Conservation (phyloP, 2,797 vertebrate genomes). For the Serranus cabrilla region DNA sequence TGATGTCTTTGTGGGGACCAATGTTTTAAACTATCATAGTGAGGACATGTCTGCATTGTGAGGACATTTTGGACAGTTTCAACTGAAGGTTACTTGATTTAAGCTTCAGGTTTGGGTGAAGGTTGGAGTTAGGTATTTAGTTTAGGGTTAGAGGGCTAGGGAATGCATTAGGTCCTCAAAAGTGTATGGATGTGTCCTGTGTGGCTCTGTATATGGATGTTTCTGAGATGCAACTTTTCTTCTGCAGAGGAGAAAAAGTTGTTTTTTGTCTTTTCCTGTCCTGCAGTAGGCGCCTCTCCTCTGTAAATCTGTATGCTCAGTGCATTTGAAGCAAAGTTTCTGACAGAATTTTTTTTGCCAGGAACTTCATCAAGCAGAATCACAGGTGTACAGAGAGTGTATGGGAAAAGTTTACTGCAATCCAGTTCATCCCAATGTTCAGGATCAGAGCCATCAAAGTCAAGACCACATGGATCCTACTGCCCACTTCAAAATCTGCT, state of each 20-base stretch:
- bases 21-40: background rate
- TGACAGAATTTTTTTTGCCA: background rate
- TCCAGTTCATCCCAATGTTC: background rate
- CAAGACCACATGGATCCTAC: background rate
- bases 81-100: background rate
- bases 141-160: background rate
- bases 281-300: background rate
- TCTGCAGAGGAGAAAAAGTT: too few relatives aligned
- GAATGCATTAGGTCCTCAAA: background rate
- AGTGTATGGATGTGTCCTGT: too few relatives aligned
- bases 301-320: background rate
- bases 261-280: too few relatives aligned
- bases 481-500: background rate
- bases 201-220: too few relatives aligned
- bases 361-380: constrained; percentile 3
- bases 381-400: background rate
- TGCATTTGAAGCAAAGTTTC: background rate
- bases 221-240: too few relatives aligned
- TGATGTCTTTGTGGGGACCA: background rate
- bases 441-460: background rate
- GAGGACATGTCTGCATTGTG: background rate
- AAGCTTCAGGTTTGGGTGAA: background rate
- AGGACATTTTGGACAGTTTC: background rate
- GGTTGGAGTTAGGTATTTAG: background rate
- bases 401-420: background rate